phyloP scores from a whole-genome alignment of 1,140 invertebrate species.

The Bactericera cockerelli region DNA sequence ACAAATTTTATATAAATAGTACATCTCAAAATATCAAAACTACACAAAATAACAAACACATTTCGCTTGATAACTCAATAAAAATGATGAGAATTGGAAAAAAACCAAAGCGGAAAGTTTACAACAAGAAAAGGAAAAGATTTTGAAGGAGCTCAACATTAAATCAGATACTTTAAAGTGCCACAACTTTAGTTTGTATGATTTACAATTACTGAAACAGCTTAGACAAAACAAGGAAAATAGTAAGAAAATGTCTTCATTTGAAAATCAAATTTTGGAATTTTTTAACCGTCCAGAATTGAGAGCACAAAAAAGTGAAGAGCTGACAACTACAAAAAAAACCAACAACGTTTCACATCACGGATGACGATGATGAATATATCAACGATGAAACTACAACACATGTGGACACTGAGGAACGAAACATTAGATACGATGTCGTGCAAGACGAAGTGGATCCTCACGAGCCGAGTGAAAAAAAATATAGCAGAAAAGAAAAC shows the following conservation, averaged over 20 bases:
- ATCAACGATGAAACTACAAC: not conserved
- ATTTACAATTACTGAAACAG: not conserved
- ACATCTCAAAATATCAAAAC: too few species aligned
- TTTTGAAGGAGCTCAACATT: not conserved
- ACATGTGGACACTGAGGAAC: not conserved
- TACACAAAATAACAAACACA: too few species aligned
- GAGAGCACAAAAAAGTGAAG: not conserved
- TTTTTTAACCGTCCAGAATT: not conserved
- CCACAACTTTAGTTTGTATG: not conserved
- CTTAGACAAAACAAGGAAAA: not conserved
- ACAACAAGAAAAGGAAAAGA: not conserved
- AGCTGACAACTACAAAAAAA: too few species aligned
- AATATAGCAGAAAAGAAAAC: too few species aligned
- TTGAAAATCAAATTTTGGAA: slow-evolving; percentile 1
- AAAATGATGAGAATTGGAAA: not conserved
- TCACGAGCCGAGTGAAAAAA: not conserved
- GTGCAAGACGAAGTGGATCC: not conserved
- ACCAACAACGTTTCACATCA: not conserved
- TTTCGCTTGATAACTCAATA: not conserved
- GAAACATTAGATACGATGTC: not conserved
- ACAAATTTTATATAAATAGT: too few species aligned
- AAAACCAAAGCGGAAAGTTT: too few species aligned
- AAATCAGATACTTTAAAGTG: not conserved
- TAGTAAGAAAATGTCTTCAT: not conserved
- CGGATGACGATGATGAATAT: not conserved